These are phyloP conservation scores for Lepidocolaptes lacrymiger DNA, from an alignment of 2,797 vertebrate species.

Conservation along the genomic window DNA sequence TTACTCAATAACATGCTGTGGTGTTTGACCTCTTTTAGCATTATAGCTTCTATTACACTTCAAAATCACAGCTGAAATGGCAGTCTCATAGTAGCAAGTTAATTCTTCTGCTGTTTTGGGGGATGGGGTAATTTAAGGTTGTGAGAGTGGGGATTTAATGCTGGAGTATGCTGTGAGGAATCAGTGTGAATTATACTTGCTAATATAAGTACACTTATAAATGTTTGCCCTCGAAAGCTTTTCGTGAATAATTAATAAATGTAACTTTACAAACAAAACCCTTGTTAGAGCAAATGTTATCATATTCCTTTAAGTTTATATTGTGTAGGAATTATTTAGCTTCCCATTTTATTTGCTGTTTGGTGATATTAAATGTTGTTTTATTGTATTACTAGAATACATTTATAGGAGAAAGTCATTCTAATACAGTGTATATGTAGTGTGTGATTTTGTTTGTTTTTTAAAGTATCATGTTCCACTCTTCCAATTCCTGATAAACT, in stretches of 20 bases:
- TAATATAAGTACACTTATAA: neutral
- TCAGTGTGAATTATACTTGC: neutral
- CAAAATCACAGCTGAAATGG: neutral
- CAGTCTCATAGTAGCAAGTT: neutral
- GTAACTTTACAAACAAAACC: neutral
- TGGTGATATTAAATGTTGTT: neutral
- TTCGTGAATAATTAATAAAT: neutral
- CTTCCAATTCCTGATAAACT: neutral
- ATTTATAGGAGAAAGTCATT: neutral
- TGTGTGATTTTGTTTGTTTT: neutral
- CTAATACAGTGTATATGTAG: neutral
- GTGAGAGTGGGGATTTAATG: neutral
- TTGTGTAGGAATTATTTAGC: neutral
- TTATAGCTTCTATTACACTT: neutral
- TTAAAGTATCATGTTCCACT: neutral
- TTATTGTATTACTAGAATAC: neutral
- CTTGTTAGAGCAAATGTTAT: neutral
- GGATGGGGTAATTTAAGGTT: neutral
- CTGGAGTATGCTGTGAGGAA: neutral
- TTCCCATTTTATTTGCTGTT: neutral
- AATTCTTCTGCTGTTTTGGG: neutral
- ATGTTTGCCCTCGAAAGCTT: neutral
- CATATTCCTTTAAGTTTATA: neutral
- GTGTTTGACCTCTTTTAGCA: neutral
- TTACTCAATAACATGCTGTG: neutral